Percentiles rank a stretch among this genome's conserved stretches.
Evolutionary conservation across 2,888 invertebrate genomes (phyloP).

Genomic region (Oxytorus armatus): DNA sequence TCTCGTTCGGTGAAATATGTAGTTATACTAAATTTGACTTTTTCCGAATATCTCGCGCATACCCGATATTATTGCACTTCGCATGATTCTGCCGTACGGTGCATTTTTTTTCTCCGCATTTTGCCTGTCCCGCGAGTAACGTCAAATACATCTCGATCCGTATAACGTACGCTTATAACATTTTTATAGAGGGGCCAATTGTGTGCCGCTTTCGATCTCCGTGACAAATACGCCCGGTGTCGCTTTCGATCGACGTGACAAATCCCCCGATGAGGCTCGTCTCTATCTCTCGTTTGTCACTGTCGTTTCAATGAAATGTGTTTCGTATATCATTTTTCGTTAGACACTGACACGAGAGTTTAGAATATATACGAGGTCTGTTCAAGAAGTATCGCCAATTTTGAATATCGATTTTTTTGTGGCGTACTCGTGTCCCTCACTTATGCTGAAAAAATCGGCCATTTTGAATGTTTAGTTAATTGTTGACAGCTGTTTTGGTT

Average conservation of each 20-base stretch:
- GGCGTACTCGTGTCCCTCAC: too few species aligned
- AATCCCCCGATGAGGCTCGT: neutral
- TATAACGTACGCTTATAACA: neutral
- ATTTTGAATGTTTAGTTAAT: too few species aligned
- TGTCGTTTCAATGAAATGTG: conserved; percentile 5
- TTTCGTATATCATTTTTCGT: neutral
- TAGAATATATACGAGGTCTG: neutral
- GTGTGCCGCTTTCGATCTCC: conserved; percentile 1
- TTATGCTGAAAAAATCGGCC: too few species aligned
- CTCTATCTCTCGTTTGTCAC: conserved; percentile 13
- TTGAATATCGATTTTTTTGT: too few species aligned
- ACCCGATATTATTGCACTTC: conserved; percentile 33
- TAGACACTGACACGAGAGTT: neutral
- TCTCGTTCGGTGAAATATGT: neutral
- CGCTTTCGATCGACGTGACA: conserved; percentile 1
- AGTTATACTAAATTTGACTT: neutral
- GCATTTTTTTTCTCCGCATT: neutral
- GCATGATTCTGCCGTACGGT: conserved; percentile 38
- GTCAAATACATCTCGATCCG: neutral
- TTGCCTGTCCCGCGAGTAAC: conserved; percentile 6
- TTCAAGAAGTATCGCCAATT: too few species aligned
- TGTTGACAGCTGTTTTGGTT: too few species aligned
- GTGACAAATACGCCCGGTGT: neutral
- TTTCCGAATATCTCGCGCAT: conserved; percentile 15
- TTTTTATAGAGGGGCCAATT: neutral